Evolutionary conservation across 1,140 invertebrate genomes (phyloP).

Genomic region (Antheraea mylitta): DNA sequence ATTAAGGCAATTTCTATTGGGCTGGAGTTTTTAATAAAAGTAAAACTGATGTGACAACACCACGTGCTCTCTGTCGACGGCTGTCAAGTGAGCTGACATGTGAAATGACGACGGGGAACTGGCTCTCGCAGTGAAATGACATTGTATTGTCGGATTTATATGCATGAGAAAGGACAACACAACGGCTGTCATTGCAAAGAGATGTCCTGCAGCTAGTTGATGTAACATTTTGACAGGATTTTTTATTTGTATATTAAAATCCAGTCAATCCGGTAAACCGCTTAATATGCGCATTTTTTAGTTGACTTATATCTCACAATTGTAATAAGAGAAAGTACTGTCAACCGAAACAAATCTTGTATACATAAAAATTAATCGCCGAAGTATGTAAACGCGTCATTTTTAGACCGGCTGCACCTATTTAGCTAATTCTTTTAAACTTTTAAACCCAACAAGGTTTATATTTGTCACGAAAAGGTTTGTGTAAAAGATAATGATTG

Average conservation of each 20-base stretch:
- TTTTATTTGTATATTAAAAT: not conserved
- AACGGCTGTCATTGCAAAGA: not conserved
- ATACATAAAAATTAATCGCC: no score
- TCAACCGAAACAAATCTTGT: no score
- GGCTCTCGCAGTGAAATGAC: slow-evolving; percentile 26
- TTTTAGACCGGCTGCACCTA: no score
- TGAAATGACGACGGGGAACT: slow-evolving; percentile 37
- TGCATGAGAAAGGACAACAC: slow-evolving; percentile 23
- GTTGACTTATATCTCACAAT: no score
- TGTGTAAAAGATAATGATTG: no score
- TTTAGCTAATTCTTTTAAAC: no score
- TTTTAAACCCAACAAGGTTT: no score
- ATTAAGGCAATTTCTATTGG: not conserved
- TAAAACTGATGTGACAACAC: slow-evolving; percentile 39
- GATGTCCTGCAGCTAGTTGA: not conserved
- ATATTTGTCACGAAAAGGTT: no score
- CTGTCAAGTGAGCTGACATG: slow-evolving; percentile 41
- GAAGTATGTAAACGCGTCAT: no score
- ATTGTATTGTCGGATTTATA: slow-evolving; percentile 33
- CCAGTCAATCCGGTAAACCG: not conserved
- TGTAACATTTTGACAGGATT: not conserved
- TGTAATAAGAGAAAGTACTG: no score
- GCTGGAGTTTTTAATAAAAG: slow-evolving; percentile 39
- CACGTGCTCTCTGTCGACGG: slow-evolving; percentile 38
- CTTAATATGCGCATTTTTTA: not conserved